A percentile compares a stretch with the other conserved stretches of the same genome.
Conservation (phyloP, 2,888 invertebrate genomes). For the Hypomecis punctinalis region DNA sequence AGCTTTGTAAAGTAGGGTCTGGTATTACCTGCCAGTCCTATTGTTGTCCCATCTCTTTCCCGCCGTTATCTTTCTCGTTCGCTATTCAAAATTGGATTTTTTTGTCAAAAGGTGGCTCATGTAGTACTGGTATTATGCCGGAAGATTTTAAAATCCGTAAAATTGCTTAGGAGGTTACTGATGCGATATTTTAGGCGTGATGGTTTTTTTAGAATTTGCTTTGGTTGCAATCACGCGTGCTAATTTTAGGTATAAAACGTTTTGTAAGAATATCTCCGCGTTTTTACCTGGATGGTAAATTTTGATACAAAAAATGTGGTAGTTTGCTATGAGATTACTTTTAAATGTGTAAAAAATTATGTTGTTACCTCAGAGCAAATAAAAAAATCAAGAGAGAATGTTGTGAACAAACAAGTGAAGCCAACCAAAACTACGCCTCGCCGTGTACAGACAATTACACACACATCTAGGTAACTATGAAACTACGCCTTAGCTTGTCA, state of each 20-base stretch:
- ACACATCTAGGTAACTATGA: too few species aligned
- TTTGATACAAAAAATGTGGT: background rate
- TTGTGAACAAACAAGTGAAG: too few species aligned
- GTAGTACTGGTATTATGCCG: slow-evolving; percentile 14
- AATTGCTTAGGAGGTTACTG: slow-evolving; percentile 27
- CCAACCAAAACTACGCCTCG: too few species aligned
- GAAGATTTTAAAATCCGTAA: slow-evolving; percentile 33
- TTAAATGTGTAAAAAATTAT: too few species aligned
- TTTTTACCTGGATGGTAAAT: background rate
- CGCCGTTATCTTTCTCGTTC: slow-evolving; percentile 20
- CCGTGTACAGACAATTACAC: too few species aligned
- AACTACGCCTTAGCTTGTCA: too few species aligned
- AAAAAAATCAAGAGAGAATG: too few species aligned
- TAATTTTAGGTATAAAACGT: slow-evolving; percentile 6
- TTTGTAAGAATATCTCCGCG: background rate
- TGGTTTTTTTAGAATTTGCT: slow-evolving; percentile 14
- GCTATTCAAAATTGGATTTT: slow-evolving; percentile 41
- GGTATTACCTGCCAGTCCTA: slow-evolving; percentile 62
- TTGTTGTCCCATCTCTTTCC: slow-evolving; percentile 58
- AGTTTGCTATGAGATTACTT: too few species aligned
- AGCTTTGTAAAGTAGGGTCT: slow-evolving; percentile 29
- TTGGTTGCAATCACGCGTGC: slow-evolving; percentile 23
- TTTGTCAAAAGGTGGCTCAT: slow-evolving; percentile 30
- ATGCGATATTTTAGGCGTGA: slow-evolving; percentile 19
- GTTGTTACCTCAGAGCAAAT: too few species aligned